phyloP scores from a whole-genome alignment of 1,140 invertebrate genomes.

The Drosophila funebris region DNA sequence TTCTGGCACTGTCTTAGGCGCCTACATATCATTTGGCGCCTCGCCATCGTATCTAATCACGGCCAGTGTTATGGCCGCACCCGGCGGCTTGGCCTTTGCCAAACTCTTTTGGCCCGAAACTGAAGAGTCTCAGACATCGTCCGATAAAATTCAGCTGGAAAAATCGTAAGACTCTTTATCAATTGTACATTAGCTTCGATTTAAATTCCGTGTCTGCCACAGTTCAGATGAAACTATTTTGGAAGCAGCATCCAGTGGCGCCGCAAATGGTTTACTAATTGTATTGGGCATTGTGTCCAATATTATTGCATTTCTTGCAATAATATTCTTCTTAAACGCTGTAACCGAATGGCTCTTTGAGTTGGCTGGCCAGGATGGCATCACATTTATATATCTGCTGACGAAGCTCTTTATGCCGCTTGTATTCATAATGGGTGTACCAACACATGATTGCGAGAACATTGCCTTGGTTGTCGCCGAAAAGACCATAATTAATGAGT shows the following conservation, averaged over 20 bases:
- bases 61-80: constrained; percentile 97
- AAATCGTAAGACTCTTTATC: constrained; percentile 85
- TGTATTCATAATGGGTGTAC: constrained; percentile 89
- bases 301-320: constrained; percentile 94
- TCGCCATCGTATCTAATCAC: constrained; percentile 91
- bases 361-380: constrained; percentile 86
- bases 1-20: constrained; percentile 94
- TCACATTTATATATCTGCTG: constrained; percentile 88
- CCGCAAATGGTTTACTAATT: constrained; percentile 89
- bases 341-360: constrained; percentile 90
- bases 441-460: constrained; percentile 89
- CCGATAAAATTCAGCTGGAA: constrained; percentile 86
- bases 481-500: constrained; percentile 95
- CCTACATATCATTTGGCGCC: constrained; percentile 95
- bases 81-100: constrained; percentile 92
- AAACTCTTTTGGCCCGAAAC: constrained; percentile 96
- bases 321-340: constrained; percentile 92
- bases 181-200: not conserved
- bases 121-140: constrained; percentile 88
- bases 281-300: constrained; percentile 94
- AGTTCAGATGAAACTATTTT: constrained; percentile 91
- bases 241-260: constrained; percentile 94
- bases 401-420: constrained; percentile 93
- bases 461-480: constrained; percentile 92
- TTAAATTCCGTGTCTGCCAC: not conserved